Percentiles rank a stretch among this genome's conserved stretches.
Evolutionary conservation across 2,113 vertebrate genomes (phyloP).

Genomic region (Nesospiza acunhae): DNA sequence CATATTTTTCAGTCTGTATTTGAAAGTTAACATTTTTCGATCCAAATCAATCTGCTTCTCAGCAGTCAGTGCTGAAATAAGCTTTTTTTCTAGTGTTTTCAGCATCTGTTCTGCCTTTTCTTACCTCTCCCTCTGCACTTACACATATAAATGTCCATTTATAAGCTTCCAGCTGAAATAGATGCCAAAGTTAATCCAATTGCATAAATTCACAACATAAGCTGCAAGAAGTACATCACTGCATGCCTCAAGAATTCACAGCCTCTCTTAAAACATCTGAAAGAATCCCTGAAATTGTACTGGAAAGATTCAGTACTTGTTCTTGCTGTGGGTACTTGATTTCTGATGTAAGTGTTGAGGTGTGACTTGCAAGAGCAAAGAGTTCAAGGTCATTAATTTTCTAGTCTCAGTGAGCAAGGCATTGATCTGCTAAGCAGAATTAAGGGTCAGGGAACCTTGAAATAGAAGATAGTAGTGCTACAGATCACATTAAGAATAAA

Average conservation of each 20-base stretch:
- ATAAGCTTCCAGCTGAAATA: constrained; percentile 54
- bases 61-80: background rate
- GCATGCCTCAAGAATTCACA: background rate
- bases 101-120: constrained; percentile 4
- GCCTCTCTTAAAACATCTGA: background rate
- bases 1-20: background rate
- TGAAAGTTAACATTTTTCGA: background rate
- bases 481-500: background rate
- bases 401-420: constrained; percentile 26
- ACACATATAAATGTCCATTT: background rate
- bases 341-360: background rate
- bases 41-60: background rate
- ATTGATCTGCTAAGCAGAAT: background rate
- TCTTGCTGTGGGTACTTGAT: background rate
- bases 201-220: constrained; percentile 53
- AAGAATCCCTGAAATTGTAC: background rate
- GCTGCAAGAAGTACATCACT: constrained; percentile 47
- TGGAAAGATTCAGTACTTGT: background rate
- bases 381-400: constrained; percentile 41
- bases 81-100: constrained; percentile 17
- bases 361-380: constrained; percentile 1
- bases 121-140: background rate
- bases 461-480: background rate
- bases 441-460: background rate
- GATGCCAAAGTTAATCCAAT: constrained; percentile 49